A percentile compares a stretch with the other conserved stretches of the same genome.
These are phyloP conservation scores for Ichneumoninae sp. DNA, from an alignment of 2,888 invertebrate species.

Conservation along the genomic window DNA sequence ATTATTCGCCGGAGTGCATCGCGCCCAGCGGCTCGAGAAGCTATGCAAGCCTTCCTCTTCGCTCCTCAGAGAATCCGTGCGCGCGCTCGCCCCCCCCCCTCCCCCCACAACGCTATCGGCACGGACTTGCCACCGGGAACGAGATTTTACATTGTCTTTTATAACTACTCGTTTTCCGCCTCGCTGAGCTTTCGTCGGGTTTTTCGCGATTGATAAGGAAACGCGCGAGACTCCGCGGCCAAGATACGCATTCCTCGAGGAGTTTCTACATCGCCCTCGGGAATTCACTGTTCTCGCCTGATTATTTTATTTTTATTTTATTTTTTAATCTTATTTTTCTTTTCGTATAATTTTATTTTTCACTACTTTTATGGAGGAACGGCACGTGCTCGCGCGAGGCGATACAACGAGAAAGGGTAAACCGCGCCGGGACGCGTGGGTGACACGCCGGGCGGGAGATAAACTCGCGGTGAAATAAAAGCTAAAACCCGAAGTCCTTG, in stretches of 20 bases:
- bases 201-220: conserved; percentile 33
- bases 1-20: conserved; percentile 78
- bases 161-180: conserved; percentile 25
- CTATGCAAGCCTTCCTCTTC: conserved; percentile 45
- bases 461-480: conserved; percentile 54
- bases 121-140: conserved; percentile 27
- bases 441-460: conserved; percentile 31
- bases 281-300: conserved; percentile 45
- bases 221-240: conserved; percentile 20
- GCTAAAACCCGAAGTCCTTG: conserved; percentile 61
- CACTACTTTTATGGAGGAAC: background rate
- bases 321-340: background rate
- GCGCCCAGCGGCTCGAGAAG: conserved; percentile 67
- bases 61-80: background rate
- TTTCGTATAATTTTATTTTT: background rate
- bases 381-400: conserved; percentile 35
- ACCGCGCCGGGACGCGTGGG: conserved; percentile 46
- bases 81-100: conserved; percentile 3
- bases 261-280: conserved; percentile 42
- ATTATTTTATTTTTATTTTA: background rate
- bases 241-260: conserved; percentile 40
- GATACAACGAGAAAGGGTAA: conserved; percentile 7
- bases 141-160: conserved; percentile 48
- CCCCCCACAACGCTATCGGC: conserved; percentile 42
- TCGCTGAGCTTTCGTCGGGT: background rate